These are phyloP conservation scores for Spilarctia lutea DNA, from an alignment of 2,888 invertebrate species.

Conservation along the genomic window DNA sequence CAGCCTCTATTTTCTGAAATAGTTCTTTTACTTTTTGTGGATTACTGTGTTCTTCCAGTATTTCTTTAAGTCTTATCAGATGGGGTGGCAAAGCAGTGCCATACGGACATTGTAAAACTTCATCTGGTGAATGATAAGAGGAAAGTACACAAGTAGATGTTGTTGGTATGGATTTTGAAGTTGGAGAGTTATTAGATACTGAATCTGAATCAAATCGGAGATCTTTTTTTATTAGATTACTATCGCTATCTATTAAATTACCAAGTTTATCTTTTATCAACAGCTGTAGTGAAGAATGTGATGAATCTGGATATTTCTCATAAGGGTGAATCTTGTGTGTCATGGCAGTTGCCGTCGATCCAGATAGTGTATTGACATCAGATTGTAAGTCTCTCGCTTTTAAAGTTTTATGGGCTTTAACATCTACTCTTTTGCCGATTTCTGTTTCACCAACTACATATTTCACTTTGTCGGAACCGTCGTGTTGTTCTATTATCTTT, in stretches of 20 bases:
- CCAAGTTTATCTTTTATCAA: not conserved
- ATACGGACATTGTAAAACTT: not conserved
- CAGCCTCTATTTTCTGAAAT: not conserved
- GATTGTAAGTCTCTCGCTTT: not conserved
- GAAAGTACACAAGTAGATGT: constrained; percentile 2
- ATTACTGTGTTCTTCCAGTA: not conserved
- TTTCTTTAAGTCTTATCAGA: not conserved
- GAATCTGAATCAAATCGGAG: not conserved
- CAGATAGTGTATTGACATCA: not conserved
- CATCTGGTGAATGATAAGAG: not conserved
- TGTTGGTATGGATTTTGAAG: not conserved
- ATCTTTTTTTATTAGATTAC: not conserved
- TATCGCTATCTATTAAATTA: not conserved
- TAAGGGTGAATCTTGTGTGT: not conserved
- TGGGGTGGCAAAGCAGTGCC: not conserved
- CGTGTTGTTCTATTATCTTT: not conserved
- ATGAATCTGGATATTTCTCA: not conserved
- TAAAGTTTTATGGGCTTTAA: not conserved
- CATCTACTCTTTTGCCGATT: not conserved
- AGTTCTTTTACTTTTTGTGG: not conserved
- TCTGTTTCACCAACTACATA: not conserved
- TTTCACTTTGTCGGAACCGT: not conserved
- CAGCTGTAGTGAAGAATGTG: not conserved
- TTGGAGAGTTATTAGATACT: not conserved
- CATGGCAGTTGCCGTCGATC: not conserved